These are phyloP conservation scores for Dysidea cf. avara DNA, from an alignment of 37 sponge, comb jelly and placozoan genomes.

Conservation along the genomic window DNA sequence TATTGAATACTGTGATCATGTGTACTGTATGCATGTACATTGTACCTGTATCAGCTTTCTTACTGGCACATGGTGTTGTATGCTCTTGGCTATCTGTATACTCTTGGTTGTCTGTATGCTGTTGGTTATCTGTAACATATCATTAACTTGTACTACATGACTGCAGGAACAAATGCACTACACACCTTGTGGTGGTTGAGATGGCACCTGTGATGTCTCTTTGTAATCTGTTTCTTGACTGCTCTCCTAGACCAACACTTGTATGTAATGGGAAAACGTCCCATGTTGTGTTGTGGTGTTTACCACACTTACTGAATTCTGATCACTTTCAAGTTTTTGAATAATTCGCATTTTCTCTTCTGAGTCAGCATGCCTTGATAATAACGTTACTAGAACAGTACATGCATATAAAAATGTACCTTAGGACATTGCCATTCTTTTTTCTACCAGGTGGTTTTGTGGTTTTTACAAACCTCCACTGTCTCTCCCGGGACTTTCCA, in stretches of 20 bases:
- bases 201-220: neutral
- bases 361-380: slow-evolving; percentile 10
- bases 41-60: too few species aligned
- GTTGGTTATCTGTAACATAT: too few species aligned
- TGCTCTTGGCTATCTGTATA: too few species aligned
- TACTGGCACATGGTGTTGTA: too few species aligned
- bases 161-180: too few species aligned
- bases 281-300: too few species aligned
- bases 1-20: too few species aligned
- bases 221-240: neutral
- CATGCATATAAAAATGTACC: neutral
- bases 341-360: slow-evolving; percentile 12
- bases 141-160: too few species aligned
- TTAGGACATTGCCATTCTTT: slow-evolving; percentile 10
- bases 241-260: neutral
- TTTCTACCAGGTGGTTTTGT: slow-evolving; percentile 28
- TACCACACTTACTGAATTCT: neutral
- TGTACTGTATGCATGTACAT: too few species aligned
- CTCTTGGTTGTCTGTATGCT: too few species aligned
- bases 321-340: neutral
- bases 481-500: slow-evolving; percentile 1
- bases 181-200: neutral
- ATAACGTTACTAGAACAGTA: neutral
- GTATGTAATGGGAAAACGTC: too few species aligned
- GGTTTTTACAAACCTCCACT: slow-evolving; percentile 18